Evolutionary conservation across 2,113 vertebrate genomes (phyloP).

Genomic region (Plectropomus leopardus): DNA sequence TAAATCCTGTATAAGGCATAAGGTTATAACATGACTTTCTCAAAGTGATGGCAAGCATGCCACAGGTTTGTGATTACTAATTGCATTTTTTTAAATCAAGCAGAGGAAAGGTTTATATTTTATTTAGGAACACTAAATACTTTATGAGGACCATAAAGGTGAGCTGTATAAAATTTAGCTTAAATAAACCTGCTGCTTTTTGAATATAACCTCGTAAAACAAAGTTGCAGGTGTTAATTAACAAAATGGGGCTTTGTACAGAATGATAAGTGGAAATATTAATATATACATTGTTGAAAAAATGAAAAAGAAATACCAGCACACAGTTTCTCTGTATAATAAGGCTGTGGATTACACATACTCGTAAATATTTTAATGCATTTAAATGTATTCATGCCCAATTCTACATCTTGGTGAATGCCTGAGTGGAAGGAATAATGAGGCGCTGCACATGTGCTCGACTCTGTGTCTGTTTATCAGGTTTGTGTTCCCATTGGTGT

Average conservation of each 20-base stretch:
- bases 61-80: constrained; percentile 55
- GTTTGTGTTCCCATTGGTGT: constrained; percentile 11
- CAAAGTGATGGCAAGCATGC: constrained; percentile 54
- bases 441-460: constrained; percentile 34
- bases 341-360: constrained; percentile 48
- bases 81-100: constrained; percentile 54
- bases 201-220: constrained; percentile 43
- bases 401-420: constrained; percentile 48
- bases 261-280: constrained; percentile 39
- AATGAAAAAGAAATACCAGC: neutral
- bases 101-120: constrained; percentile 51
- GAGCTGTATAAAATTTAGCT: constrained; percentile 24
- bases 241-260: constrained; percentile 12
- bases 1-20: constrained; percentile 77
- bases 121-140: constrained; percentile 69
- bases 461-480: constrained; percentile 22
- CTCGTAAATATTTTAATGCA: constrained; percentile 71
- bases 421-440: constrained; percentile 60
- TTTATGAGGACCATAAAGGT: constrained; percentile 54
- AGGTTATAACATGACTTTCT: constrained; percentile 72
- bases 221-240: constrained; percentile 47
- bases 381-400: constrained; percentile 77
- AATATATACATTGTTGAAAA: constrained; percentile 31
- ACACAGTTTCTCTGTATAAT: constrained; percentile 47
- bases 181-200: constrained; percentile 44